Evolutionary conservation across 2,888 invertebrate species (phyloP).

Genomic region (Pheosia gnoma): DNA sequence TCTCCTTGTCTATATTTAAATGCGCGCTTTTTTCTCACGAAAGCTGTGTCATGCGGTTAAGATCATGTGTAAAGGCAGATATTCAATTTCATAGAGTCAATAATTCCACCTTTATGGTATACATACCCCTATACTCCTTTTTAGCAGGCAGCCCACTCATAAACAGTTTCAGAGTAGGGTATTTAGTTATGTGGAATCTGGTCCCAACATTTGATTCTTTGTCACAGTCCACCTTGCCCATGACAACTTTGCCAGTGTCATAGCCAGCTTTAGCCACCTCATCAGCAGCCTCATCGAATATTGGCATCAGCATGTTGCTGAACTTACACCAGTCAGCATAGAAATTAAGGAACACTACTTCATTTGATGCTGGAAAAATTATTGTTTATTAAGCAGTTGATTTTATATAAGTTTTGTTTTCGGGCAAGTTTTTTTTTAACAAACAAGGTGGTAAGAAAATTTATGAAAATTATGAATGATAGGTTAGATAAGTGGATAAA

Average conservation of each 20-base stretch:
- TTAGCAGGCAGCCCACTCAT: conserved; percentile 95
- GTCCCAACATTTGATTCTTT: conserved; percentile 93
- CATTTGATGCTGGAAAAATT: conserved; percentile 91
- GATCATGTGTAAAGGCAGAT: no score
- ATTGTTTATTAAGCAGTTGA: neutral
- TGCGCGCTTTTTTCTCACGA: no score
- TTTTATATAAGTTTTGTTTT: no score
- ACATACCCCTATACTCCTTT: conserved; percentile 93
- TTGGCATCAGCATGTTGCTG: conserved; percentile 97
- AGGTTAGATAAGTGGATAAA: no score
- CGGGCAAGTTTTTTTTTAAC: no score
- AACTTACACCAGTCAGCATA: conserved; percentile 99
- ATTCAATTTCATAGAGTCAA: no score
- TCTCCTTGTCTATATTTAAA: no score
- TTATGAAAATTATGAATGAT: no score
- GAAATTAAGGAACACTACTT: conserved; percentile 99
- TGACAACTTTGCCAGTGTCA: conserved; percentile 92
- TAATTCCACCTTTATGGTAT: no score
- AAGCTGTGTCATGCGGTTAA: no score
- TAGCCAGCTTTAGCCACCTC: conserved; percentile 92
- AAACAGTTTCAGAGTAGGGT: conserved; percentile 98
- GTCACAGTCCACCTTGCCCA: conserved; percentile 99
- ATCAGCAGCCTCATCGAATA: conserved; percentile 97
- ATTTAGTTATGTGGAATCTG: conserved; percentile 98
- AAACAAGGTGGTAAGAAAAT: no score